phyloP scores from a whole-genome alignment of 2,888 invertebrate species.

The Drosophila pseudotalamancana region DNA sequence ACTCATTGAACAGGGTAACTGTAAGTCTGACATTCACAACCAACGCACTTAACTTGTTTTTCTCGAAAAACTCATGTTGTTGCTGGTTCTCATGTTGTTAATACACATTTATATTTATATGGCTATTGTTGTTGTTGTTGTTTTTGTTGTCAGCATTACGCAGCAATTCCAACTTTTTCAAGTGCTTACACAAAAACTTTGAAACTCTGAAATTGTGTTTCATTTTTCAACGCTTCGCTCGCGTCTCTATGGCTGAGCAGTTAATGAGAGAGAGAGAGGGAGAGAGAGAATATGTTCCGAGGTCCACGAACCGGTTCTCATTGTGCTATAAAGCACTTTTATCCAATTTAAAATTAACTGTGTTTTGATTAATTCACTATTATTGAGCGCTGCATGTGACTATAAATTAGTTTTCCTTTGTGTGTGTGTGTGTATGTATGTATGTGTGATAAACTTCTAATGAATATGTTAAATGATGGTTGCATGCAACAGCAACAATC shows the following conservation, averaged over 20 bases:
- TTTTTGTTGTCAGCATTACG: slow-evolving; percentile 58
- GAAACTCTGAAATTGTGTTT: slow-evolving; percentile 67
- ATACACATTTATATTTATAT: slow-evolving; percentile 26
- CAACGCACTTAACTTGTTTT: slow-evolving; percentile 2
- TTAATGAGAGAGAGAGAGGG: slow-evolving; percentile 63
- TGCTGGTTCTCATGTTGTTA: slow-evolving; percentile 39
- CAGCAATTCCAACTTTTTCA: slow-evolving; percentile 71
- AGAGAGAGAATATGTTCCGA: slow-evolving; percentile 36
- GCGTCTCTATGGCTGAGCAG: slow-evolving; percentile 10
- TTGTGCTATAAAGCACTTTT: slow-evolving; percentile 45
- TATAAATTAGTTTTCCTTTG: slow-evolving; percentile 42
- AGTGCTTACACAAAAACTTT: slow-evolving; percentile 62
- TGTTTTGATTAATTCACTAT: slow-evolving; percentile 76
- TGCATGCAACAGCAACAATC: slow-evolving; percentile 13
- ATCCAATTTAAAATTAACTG: slow-evolving; percentile 75
- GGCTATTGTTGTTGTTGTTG: slow-evolving; percentile 28
- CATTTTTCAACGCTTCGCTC: slow-evolving; percentile 32
- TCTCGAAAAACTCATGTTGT: slow-evolving; percentile 28
- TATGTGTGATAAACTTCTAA: slow-evolving; percentile 52
- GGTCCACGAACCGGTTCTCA: slow-evolving; percentile 55
- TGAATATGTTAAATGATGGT: slow-evolving; percentile 60
- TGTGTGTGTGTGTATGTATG: slow-evolving; percentile 1
- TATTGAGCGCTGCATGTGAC: slow-evolving; percentile 71
- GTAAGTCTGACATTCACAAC: not conserved
- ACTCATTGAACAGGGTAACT: not conserved